Conservation (phyloP, 2,113 vertebrate genomes). For the Dipodomys merriami region DNA sequence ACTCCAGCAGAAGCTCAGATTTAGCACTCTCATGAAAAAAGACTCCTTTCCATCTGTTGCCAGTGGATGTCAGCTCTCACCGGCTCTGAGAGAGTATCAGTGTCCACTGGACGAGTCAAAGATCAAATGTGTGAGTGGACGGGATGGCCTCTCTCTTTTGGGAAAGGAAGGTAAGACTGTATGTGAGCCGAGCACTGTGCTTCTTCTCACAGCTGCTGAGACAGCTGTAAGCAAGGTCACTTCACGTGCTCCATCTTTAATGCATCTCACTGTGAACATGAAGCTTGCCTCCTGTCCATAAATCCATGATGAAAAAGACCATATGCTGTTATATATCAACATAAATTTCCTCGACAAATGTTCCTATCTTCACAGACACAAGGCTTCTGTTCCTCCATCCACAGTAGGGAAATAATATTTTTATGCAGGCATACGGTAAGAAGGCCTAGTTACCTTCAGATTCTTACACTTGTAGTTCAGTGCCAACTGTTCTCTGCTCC, state of each 20-base stretch:
- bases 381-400: constrained; percentile 82
- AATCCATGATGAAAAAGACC: constrained; percentile 81
- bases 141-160: constrained; percentile 84
- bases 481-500: constrained; percentile 72
- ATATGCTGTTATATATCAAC: constrained; percentile 86
- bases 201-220: constrained; percentile 87
- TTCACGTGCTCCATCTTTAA: constrained; percentile 84
- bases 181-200: constrained; percentile 85
- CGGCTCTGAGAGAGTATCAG: constrained; percentile 48
- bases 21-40: no score
- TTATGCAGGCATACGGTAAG: constrained; percentile 78
- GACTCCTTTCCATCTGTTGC: no score
- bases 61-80: no score
- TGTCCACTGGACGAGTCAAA: constrained; percentile 84
- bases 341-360: constrained; percentile 86
- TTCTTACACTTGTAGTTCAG: constrained; percentile 69
- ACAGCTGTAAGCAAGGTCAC: constrained; percentile 84
- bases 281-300: constrained; percentile 88
- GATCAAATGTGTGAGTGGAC: constrained; percentile 78
- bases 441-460: constrained; percentile 78
- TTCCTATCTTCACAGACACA: constrained; percentile 83
- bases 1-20: no score
- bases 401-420: constrained; percentile 83
- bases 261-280: constrained; percentile 87
- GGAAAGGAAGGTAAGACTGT: constrained; percentile 84